These are phyloP conservation scores for Sebastes hubbsi DNA, from an alignment of 2,797 vertebrate species.

Conservation along the genomic window DNA sequence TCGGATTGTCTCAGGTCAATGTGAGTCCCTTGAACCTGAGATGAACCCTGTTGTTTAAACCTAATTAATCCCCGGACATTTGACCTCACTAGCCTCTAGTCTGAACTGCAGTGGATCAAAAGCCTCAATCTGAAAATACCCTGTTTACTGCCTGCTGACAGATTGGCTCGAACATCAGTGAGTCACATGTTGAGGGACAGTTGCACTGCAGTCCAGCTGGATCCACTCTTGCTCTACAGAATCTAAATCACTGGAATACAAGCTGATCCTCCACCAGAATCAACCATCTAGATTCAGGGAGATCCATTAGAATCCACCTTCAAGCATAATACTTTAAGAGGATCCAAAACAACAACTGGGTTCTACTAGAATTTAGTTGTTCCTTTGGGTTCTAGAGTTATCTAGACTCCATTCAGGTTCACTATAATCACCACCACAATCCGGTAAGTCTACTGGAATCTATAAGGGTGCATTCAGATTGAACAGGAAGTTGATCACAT, in stretches of 20 bases:
- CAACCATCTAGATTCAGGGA: not conserved
- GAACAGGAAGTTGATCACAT: not conserved
- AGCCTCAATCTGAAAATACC: too few relatives aligned
- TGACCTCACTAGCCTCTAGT: not conserved
- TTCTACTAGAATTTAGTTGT: not conserved
- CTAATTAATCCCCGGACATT: slow-evolving; percentile 15
- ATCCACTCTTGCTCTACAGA: not conserved
- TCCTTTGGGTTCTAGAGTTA: not conserved
- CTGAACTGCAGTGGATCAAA: slow-evolving; percentile 1
- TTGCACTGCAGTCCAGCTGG: not conserved
- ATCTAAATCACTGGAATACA: not conserved
- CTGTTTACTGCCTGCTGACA: not conserved
- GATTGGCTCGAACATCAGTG: not conserved
- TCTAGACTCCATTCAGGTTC: not conserved
- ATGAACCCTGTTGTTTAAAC: slow-evolving; percentile 14
- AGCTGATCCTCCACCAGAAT: not conserved
- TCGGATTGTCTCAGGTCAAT: too few relatives aligned
- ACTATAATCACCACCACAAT: not conserved
- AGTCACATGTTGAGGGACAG: not conserved
- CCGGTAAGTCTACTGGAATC: not conserved
- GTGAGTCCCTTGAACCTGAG: not conserved
- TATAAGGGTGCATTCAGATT: not conserved
- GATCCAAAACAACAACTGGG: not conserved
- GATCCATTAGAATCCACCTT: not conserved
- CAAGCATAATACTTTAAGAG: not conserved